These are phyloP conservation scores for Chydorus sphaericus DNA, from an alignment of 2,888 invertebrate species.

Conservation along the genomic window DNA sequence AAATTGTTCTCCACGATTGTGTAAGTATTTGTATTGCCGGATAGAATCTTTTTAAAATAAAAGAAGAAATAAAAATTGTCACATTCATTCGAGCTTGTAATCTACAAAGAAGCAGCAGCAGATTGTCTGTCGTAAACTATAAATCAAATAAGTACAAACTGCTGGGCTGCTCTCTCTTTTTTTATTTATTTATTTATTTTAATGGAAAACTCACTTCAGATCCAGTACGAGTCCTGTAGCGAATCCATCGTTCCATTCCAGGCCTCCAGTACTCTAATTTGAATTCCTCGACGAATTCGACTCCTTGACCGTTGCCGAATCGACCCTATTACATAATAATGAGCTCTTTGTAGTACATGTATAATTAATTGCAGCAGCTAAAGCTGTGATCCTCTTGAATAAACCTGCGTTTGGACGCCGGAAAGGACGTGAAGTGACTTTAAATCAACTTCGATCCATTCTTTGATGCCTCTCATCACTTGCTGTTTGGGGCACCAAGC, in stretches of 20 bases:
- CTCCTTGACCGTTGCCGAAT: slow-evolving; percentile 49
- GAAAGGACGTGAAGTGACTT: slow-evolving; percentile 45
- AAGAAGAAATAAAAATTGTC: slow-evolving; percentile 12
- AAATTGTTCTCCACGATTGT: slow-evolving; percentile 54
- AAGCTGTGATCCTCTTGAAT: too few relatives aligned
- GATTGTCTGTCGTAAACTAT: too few relatives aligned
- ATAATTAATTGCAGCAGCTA: too few relatives aligned
- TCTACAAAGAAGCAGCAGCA: background rate
- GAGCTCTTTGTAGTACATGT: background rate
- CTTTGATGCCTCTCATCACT: slow-evolving; percentile 45
- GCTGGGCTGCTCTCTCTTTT: slow-evolving; percentile 4
- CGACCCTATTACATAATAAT: background rate
- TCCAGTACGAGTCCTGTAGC: slow-evolving; percentile 48
- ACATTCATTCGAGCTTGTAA: background rate
- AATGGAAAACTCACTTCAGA: slow-evolving; percentile 39
- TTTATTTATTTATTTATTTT: slow-evolving; percentile 3
- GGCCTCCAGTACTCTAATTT: slow-evolving; percentile 51
- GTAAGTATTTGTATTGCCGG: slow-evolving; percentile 65
- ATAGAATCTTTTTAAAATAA: slow-evolving; percentile 46
- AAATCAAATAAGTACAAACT: too few relatives aligned
- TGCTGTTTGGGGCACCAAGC: slow-evolving; percentile 62
- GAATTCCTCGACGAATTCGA: slow-evolving; percentile 57
- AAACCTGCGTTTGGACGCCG: slow-evolving; percentile 51
- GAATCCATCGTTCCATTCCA: slow-evolving; percentile 42
- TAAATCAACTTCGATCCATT: slow-evolving; percentile 49